A percentile compares a stretch with the other conserved stretches of the same genome.
Evolutionary conservation across 2,113 vertebrate species (phyloP).

Genomic region (Dicerorhinus sumatrensis): DNA sequence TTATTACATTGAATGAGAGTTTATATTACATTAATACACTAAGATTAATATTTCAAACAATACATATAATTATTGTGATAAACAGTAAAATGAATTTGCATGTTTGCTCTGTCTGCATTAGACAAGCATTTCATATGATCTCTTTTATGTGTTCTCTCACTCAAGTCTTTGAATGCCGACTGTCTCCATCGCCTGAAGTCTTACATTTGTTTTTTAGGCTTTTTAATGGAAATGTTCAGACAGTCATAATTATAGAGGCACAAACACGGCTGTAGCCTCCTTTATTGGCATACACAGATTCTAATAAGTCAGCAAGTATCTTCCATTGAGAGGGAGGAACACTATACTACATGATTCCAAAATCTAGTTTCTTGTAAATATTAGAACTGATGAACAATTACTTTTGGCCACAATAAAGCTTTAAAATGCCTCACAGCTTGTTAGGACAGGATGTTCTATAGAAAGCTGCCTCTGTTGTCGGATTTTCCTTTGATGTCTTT

Average conservation of each 20-base stretch:
- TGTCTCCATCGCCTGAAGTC: neutral
- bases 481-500: constrained; percentile 63
- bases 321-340: constrained; percentile 35
- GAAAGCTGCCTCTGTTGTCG: neutral
- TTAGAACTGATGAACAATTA: neutral
- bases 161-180: constrained; percentile 8
- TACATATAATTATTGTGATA: neutral
- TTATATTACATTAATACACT: neutral
- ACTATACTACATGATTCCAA: constrained; percentile 37
- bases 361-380: constrained; percentile 41
- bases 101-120: constrained; percentile 49
- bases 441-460: neutral
- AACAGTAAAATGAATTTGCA: neutral
- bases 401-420: constrained; percentile 56
- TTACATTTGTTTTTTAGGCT: neutral
- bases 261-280: neutral
- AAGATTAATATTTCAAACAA: neutral
- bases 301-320: constrained; percentile 62
- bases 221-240: constrained; percentile 60
- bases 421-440: constrained; percentile 22
- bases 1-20: neutral
- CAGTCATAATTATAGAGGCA: constrained; percentile 53
- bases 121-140: neutral
- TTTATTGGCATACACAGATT: constrained; percentile 57
- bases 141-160: neutral